Evolutionary conservation across 2,797 vertebrate genomes (phyloP), one percentile per base, ranked within the genome.

Genomic region (Pygocentrus nattereri): DNA sequence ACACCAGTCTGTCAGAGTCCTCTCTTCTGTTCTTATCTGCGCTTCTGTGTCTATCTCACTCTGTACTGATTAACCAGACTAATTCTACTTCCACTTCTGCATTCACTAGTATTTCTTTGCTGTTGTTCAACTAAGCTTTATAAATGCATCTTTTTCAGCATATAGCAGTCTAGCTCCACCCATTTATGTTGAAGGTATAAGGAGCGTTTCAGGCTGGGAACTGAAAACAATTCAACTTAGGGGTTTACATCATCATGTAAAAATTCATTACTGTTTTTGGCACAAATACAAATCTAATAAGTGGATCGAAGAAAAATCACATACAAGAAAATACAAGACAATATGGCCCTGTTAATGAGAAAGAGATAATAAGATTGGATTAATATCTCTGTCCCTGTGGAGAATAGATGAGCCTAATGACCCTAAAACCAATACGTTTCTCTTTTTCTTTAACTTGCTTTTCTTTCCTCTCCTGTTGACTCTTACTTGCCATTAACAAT

Each of bases 31-130:
- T 78, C 61, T 78, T 67, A 59, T 73, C 13, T 58, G 34, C 0
- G 49, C 59, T 38, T 64, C n/a, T 21, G 1, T 0, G 8, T 56
- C 72, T 64, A 76, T 82, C 74, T 64, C 21, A 15, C 52, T 71
- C 5, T 61, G 65, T 71, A 76, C 74, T 71, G n/a, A 76, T 82
- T 81, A 71, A 82, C 74, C 68, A 49, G 27, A 62, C 41, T 12
- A 21, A 44, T 68, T 19, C 21, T 4, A 67, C 38, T n/a, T 59
- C 54, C 23, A 75, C 27, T 38, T 30, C 27, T 21, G 6, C 27
- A 30, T 59, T 54, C 4, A 54, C 54, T 27, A 59, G 23, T 38
- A 38, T 11, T 38, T 19, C 18, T 5, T 23, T 44, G n/a, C 38
- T 65, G 12, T 21, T 65, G 21, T 58, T n/a, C 21, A 56, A 2